Percentiles rank a stretch among this genome's conserved stretches.
These are phyloP conservation scores for Tympanoctomys barrerae DNA, from an alignment of 2,797 vertebrate species.

Conservation along the genomic window DNA sequence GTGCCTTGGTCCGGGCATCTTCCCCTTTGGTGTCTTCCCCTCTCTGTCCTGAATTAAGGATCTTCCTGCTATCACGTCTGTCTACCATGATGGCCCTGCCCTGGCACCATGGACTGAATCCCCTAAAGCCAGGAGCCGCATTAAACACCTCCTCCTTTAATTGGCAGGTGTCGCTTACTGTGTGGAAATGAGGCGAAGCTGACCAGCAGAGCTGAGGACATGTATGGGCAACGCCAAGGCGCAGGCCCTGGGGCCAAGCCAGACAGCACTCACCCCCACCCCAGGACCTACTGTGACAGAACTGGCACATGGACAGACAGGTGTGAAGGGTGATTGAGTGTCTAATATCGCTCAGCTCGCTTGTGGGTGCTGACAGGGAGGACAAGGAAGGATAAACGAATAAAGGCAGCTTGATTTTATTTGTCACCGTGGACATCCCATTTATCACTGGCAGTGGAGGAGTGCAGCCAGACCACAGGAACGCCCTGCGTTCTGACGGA, in stretches of 20 bases:
- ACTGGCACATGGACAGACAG: not conserved
- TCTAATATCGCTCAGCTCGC: not conserved
- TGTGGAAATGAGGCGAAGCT: not conserved
- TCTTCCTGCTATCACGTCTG: not conserved
- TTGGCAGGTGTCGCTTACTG: not conserved
- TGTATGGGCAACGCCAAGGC: not conserved
- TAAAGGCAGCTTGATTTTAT: not conserved
- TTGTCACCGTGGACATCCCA: not conserved
- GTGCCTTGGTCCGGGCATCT: not conserved
- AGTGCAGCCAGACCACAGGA: not conserved
- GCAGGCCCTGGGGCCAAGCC: not conserved
- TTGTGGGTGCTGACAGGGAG: not conserved
- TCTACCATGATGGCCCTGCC: not conserved
- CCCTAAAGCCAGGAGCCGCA: not conserved
- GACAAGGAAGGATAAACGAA: not conserved
- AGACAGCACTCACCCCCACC: fast-evolving
- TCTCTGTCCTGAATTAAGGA: not conserved
- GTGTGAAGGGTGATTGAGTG: not conserved
- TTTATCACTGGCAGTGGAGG: not conserved
- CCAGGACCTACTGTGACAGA: not conserved
- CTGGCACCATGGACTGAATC: not conserved
- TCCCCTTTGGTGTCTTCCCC: not conserved
- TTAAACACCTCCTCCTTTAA: not conserved
- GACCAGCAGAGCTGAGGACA: too few species aligned
- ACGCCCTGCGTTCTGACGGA: conserved; percentile 28